Evolutionary conservation across 2,113 vertebrate species (phyloP).

Genomic region (Psittacus erithacus): DNA sequence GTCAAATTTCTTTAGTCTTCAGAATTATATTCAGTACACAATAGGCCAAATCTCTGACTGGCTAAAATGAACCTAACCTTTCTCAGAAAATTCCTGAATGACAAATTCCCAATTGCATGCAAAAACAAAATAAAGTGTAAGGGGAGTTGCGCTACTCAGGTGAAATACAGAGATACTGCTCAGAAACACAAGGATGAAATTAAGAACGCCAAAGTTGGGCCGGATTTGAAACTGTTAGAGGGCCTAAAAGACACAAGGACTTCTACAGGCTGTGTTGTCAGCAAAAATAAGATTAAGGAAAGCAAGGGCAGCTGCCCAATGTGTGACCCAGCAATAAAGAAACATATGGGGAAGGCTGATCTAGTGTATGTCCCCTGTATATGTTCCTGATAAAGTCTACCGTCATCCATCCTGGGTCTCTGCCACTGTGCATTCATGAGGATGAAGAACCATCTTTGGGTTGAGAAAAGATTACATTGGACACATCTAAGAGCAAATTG

Average conservation of each 20-base stretch:
- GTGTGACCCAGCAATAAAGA: neutral
- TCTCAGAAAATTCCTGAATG: neutral
- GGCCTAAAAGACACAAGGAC: neutral
- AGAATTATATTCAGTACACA: neutral
- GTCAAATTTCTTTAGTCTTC: neutral
- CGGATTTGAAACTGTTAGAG: neutral
- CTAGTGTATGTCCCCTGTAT: neutral
- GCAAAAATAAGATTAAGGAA: neutral
- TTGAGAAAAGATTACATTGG: neutral
- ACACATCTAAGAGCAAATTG: neutral
- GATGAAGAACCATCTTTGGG: neutral
- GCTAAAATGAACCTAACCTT: neutral
- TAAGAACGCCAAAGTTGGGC: neutral
- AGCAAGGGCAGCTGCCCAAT: neutral
- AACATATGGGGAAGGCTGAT: neutral
- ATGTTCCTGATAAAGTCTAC: neutral
- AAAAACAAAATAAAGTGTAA: neutral
- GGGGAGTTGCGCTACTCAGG: neutral
- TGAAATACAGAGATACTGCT: neutral
- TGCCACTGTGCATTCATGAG: neutral
- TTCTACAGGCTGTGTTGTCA: neutral
- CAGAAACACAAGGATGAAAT: neutral
- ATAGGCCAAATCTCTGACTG: neutral
- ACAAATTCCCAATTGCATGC: neutral
- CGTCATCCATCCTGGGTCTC: neutral